Evolutionary conservation across 2,888 invertebrate genomes (phyloP).

Genomic region (Mimumesa dahlbomi): DNA sequence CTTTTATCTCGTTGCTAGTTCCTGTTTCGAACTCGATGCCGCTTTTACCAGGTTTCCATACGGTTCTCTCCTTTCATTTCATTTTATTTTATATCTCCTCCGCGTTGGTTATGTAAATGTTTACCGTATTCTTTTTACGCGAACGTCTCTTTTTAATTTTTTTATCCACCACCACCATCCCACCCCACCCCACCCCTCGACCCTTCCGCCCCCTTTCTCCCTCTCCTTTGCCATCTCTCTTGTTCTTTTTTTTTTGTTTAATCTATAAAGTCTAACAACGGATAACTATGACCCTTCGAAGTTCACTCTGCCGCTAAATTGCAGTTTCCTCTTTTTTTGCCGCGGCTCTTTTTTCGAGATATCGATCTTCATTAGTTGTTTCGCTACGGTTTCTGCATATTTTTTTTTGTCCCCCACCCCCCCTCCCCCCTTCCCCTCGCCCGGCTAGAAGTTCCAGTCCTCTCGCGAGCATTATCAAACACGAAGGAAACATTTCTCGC

Average conservation of each 20-base stretch:
- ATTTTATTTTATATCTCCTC: background rate
- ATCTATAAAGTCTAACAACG: slow-evolving; percentile 45
- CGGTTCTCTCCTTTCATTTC: background rate
- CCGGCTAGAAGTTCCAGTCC: background rate
- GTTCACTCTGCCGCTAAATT: slow-evolving; percentile 52
- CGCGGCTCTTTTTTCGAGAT: slow-evolving; percentile 41
- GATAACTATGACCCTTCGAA: slow-evolving; percentile 40
- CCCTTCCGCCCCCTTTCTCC: too few species aligned
- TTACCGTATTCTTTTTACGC: background rate
- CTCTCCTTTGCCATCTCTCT: too few species aligned
- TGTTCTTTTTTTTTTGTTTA: slow-evolving; percentile 7
- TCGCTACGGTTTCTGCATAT: slow-evolving; percentile 1
- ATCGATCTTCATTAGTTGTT: slow-evolving; percentile 54
- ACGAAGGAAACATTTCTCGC: background rate
- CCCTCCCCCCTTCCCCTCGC: background rate
- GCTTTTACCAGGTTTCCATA: background rate
- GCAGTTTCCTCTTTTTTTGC: slow-evolving; percentile 20
- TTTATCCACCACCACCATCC: too few species aligned
- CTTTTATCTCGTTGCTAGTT: too few species aligned
- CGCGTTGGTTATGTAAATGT: slow-evolving; percentile 22
- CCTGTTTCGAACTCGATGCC: background rate
- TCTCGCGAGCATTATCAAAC: background rate
- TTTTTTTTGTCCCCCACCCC: slow-evolving; percentile 4
- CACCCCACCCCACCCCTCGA: too few species aligned
- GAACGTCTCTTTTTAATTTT: too few species aligned